Evolutionary conservation across 2,113 vertebrate species (phyloP).

Genomic region (Picathartes gymnocephalus): DNA sequence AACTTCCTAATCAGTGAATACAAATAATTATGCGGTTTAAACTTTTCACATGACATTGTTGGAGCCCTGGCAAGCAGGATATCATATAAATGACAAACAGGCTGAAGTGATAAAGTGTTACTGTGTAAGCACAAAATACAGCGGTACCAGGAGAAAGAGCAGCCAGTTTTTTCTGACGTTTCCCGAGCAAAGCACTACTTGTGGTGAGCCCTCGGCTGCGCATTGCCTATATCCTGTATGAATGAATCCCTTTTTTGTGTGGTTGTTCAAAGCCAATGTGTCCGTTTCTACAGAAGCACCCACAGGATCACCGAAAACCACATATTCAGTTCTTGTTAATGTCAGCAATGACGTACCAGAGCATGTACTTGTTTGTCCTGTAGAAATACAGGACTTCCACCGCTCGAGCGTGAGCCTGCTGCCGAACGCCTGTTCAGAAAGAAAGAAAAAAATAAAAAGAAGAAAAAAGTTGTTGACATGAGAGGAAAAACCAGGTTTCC

Average conservation of each 20-base stretch:
- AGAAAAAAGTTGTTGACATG: conserved; percentile 77
- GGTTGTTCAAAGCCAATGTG: conserved; percentile 21
- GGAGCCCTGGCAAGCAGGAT: neutral
- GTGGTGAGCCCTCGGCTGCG: neutral
- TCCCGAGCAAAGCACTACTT: neutral
- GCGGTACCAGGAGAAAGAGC: neutral
- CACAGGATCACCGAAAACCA: conserved; percentile 59
- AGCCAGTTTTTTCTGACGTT: conserved; percentile 1
- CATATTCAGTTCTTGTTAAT: conserved; percentile 49
- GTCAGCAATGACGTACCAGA: conserved; percentile 64
- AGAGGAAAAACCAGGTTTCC: conserved; percentile 85
- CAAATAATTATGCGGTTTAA: rapidly evolving
- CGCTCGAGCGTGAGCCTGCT: neutral
- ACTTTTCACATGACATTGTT: rapidly evolving
- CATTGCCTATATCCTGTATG: conserved; percentile 55
- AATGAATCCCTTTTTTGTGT: conserved; percentile 35
- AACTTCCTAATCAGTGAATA: neutral
- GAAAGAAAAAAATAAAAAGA: neutral
- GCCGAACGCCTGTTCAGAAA: conserved; percentile 13
- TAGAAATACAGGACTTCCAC: conserved; percentile 59
- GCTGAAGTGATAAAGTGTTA: neutral
- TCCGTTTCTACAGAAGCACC: conserved; percentile 58
- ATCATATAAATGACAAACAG: neutral
- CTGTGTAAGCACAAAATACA: conserved; percentile 36
- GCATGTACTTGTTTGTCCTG: conserved; percentile 45